Evolutionary conservation across 2,888 invertebrate species (phyloP), one percentile per base, ranked within the genome.

Genomic region (Hipparchia semele): DNA sequence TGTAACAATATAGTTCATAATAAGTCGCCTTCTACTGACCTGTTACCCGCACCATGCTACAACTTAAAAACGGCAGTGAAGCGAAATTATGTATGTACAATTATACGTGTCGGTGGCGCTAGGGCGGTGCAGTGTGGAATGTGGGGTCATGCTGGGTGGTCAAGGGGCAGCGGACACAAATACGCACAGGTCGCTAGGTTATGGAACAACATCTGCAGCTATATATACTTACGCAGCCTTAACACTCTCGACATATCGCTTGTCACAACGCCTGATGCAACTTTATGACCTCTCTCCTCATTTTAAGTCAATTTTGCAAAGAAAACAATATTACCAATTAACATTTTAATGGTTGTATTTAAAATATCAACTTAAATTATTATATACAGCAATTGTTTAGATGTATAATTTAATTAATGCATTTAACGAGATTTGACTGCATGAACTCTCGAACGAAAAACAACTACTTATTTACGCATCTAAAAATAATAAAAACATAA

Each of bases 381-480:
- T 68, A 59, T 74, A 74, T 73, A 77, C 69, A 73, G n/a, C 4
- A 45, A 68, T 51, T 39, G 59, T 62, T 71, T 70, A 71, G 60
- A 1, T 61, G 66, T 61, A 39, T 9, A 33, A 53, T 64, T 71
- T 73, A 56, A 72, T 64, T 70, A 59, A 73, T 73, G 75, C 77
- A 74, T 94, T 94, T 95, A 95, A 95, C 95, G 95, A 95, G 95
- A 95, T 95, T 95, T 94, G 94, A 94, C 94, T 94, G 95, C 94
- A 94, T 92, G 92, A 94, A 92, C 89, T 84, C 46, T 84, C 53
- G 61, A 64, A 78, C 78, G 73, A 73, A 76, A 78, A 79, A 80
- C 82, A 80, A 80, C 78, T 79, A 23, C 23, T 23, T 23, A n/a
- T n/a, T n/a, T n/a, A 81, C 81, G 83, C 82, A 81, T 79, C 78